These are phyloP conservation scores for Deilephila porcellus DNA, from an alignment of 2,888 invertebrate genomes.

Conservation along the genomic window DNA sequence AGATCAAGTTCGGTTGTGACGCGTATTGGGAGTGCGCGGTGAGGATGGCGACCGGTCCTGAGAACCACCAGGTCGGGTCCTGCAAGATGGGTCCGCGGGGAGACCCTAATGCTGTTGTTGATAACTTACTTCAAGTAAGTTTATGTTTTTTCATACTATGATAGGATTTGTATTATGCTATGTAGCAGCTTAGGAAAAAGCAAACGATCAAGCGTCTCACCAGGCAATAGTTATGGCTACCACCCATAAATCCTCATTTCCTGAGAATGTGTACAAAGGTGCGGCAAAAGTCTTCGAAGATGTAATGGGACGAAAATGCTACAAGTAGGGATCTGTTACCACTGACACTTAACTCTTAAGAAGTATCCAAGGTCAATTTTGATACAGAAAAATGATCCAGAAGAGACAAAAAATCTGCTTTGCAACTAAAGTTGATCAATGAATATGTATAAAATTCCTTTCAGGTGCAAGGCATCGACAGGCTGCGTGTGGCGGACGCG, in stretches of 20 bases:
- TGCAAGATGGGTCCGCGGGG: slow-evolving; percentile 92
- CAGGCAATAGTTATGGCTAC: too few species aligned
- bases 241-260: too few species aligned
- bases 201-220: too few species aligned
- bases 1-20: slow-evolving; percentile 88
- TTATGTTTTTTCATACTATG: not conserved
- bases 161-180: too few species aligned
- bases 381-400: too few species aligned
- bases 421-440: too few species aligned
- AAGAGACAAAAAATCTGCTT: too few species aligned
- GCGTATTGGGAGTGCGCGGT: slow-evolving; percentile 93
- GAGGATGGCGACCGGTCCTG: slow-evolving; percentile 89
- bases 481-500: slow-evolving; percentile 88
- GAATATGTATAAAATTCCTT: not conserved
- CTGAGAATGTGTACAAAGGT: too few species aligned
- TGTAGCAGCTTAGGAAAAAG: too few species aligned
- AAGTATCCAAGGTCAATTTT: too few species aligned
- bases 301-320: not conserved
- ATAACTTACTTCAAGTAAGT: slow-evolving; percentile 85
- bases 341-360: too few species aligned
- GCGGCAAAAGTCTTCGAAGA: not conserved
- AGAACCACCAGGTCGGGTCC: slow-evolving; percentile 93
- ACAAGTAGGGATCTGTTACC: too few species aligned
- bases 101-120: slow-evolving; percentile 90
- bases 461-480: slow-evolving; percentile 86